phyloP scores from a whole-genome alignment of 1,140 invertebrate genomes.

The Penaeus japonicus region DNA sequence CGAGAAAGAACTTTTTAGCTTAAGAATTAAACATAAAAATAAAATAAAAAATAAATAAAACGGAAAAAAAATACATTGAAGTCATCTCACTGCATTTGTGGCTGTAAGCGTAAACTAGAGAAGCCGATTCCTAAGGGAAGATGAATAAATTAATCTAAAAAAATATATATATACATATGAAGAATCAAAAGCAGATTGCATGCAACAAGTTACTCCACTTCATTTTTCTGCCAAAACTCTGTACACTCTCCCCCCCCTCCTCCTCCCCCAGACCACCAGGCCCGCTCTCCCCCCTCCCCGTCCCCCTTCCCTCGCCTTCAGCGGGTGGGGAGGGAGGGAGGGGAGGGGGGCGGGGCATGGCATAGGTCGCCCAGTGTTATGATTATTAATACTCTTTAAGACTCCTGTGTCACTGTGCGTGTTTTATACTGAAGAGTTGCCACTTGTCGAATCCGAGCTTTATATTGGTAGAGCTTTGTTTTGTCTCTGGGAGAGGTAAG shows the following conservation, averaged over 20 bases:
- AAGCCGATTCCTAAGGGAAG: neutral
- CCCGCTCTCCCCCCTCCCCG: too few species aligned
- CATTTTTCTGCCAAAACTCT: neutral
- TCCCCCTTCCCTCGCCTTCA: too few species aligned
- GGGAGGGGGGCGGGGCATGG: neutral
- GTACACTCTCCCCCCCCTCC: neutral
- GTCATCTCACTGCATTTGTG: neutral
- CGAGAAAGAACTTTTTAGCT: neutral
- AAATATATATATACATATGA: too few species aligned
- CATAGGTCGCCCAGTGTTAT: neutral
- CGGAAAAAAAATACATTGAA: too few species aligned
- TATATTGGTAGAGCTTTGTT: slow-evolving; percentile 19
- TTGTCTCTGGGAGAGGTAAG: slow-evolving; percentile 23
- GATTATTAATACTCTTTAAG: neutral
- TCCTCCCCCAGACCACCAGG: neutral
- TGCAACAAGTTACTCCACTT: neutral
- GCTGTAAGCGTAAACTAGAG: neutral
- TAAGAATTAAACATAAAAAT: neutral
- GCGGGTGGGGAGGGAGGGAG: too few species aligned
- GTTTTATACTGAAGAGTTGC: slow-evolving; percentile 33
- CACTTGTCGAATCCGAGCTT: slow-evolving; percentile 25
- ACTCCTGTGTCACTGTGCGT: slow-evolving; percentile 8
- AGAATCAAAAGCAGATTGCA: slow-evolving; percentile 45
- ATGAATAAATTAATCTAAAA: too few species aligned
- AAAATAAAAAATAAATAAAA: neutral